Percentiles rank a stretch among this genome's conserved stretches.
Evolutionary conservation across 2,113 vertebrate genomes (phyloP).

Genomic region (Carettochelys insculpta): DNA sequence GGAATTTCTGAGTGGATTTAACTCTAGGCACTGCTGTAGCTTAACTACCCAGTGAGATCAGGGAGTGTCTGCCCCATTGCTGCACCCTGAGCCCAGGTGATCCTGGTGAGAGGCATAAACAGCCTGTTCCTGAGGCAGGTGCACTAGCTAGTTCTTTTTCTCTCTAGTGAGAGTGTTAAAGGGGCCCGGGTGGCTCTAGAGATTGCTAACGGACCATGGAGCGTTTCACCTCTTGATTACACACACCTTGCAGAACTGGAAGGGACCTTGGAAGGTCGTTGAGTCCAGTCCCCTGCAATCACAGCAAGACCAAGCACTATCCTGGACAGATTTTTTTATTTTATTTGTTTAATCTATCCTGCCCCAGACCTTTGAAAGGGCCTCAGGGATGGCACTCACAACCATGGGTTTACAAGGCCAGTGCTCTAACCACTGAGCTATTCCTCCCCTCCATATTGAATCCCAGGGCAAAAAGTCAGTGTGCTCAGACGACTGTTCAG

Average conservation of each 20-base stretch:
- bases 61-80: conserved; percentile 8
- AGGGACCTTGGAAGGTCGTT: no score
- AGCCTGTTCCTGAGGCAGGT: neutral
- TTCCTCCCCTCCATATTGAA: neutral
- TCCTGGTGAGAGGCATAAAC: neutral
- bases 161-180: fast-evolving
- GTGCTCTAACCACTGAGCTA: no score
- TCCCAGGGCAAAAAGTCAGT: neutral
- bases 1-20: neutral
- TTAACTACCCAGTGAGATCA: neutral
- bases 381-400: no score
- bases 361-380: no score
- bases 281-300: no score
- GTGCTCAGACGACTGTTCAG: neutral
- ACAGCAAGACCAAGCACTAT: no score
- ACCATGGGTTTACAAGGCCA: no score
- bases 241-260: no score
- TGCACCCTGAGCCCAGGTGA: conserved; percentile 23
- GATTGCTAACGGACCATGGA: fast-evolving
- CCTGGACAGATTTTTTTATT: no score
- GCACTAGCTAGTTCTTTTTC: fast-evolving
- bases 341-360: no score
- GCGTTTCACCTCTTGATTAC: neutral
- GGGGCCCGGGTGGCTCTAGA: fast-evolving
- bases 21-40: neutral